A percentile compares a stretch with the other conserved stretches of the same genome.
phyloP scores from a whole-genome alignment of 1,140 invertebrate species.

The Wiebesia pumilae region DNA sequence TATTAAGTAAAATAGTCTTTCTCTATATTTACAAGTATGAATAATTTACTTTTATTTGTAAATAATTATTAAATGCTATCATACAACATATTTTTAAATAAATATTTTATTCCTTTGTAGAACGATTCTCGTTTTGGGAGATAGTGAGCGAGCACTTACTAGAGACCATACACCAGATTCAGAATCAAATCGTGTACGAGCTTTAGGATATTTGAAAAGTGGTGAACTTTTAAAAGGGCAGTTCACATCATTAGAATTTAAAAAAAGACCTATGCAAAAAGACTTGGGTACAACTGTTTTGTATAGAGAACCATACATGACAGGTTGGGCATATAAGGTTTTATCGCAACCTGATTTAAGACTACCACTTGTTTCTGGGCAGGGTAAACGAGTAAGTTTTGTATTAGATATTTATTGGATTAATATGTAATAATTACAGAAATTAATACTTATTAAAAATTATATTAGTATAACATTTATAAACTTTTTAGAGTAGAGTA shows the following conservation, averaged over 20 bases:
- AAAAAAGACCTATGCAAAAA: constrained; percentile 78
- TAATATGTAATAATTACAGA: background rate
- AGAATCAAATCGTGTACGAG: constrained; percentile 71
- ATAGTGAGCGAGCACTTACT: constrained; percentile 66
- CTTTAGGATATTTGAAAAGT: constrained; percentile 67
- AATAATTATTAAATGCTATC: too few relatives aligned
- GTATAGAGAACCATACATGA: constrained; percentile 87
- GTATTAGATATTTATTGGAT: background rate
- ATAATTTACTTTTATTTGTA: background rate
- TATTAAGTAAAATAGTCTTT: too few relatives aligned
- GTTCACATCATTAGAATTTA: constrained; percentile 86
- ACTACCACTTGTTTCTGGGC: constrained; percentile 85
- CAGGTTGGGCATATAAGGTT: constrained; percentile 88
- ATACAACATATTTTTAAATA: too few relatives aligned
- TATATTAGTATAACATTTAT: background rate
- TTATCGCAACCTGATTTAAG: constrained; percentile 83
- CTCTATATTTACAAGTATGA: background rate
- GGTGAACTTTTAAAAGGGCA: constrained; percentile 81
- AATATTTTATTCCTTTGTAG: constrained; percentile 52
- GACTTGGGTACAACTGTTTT: constrained; percentile 86
- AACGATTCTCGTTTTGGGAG: constrained; percentile 66
- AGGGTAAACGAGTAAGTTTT: constrained; percentile 82
- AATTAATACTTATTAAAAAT: background rate
- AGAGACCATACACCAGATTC: constrained; percentile 73
- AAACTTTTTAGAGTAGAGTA: constrained; percentile 80